A percentile compares a stretch with the other conserved stretches of the same genome.
Evolutionary conservation across 2,797 vertebrate genomes (phyloP).

Genomic region (Lutjanus campechanus): DNA sequence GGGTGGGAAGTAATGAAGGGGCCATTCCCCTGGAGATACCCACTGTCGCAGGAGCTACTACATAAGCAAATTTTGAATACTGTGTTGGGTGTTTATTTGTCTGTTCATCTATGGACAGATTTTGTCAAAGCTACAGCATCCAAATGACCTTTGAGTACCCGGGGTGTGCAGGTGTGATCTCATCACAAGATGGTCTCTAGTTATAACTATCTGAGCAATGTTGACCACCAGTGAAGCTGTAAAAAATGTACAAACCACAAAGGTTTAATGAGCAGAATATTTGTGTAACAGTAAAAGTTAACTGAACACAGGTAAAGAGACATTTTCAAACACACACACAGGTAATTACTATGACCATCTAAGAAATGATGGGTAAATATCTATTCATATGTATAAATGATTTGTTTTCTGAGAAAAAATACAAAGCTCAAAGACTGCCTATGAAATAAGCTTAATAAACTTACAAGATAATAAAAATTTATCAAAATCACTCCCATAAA

Average conservation of each 20-base stretch:
- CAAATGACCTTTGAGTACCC: too few species aligned
- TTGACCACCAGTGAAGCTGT: neutral
- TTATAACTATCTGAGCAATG: neutral
- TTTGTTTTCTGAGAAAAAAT: neutral
- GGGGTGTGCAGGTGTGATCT: neutral
- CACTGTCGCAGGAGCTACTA: too few species aligned
- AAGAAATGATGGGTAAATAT: neutral
- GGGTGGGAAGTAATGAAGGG: too few species aligned
- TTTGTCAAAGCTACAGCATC: too few species aligned
- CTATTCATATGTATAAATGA: neutral
- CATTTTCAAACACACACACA: neutral
- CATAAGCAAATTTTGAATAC: too few species aligned
- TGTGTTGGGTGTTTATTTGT: too few species aligned
- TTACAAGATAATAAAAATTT: neutral
- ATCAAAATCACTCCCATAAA: neutral
- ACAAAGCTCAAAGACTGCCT: neutral
- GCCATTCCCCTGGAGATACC: too few species aligned
- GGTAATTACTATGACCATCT: neutral
- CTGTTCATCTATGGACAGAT: too few species aligned
- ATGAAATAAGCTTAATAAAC: neutral
- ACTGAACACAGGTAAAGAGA: neutral
- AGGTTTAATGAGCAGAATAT: neutral
- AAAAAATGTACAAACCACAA: conserved; percentile 13
- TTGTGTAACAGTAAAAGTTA: conserved; percentile 4
- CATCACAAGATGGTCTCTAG: too few species aligned